phyloP scores from a whole-genome alignment of 2,113 vertebrate species.

The Lampris incognitus region DNA sequence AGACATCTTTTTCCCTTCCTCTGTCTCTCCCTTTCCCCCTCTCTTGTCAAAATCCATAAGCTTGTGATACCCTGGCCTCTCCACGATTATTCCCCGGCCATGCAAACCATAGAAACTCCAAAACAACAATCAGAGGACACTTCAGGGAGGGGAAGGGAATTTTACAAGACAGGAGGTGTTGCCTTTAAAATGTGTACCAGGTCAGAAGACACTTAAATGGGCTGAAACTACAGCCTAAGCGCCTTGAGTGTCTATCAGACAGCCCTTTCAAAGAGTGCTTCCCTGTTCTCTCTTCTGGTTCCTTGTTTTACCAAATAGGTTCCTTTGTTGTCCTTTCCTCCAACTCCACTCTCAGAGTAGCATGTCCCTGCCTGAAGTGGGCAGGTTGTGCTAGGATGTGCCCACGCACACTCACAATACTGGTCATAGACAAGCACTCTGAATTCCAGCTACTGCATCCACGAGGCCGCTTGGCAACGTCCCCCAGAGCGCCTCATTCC shows the following conservation, averaged over 20 bases:
- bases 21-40: constrained; percentile 96
- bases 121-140: constrained; percentile 75
- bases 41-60: constrained; percentile 99
- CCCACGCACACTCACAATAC: constrained; percentile 63
- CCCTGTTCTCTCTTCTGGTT: constrained; percentile 42
- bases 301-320: constrained; percentile 36
- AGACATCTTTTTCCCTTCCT: constrained; percentile 97
- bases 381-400: constrained; percentile 71
- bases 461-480: constrained; percentile 75
- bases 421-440: constrained; percentile 70
- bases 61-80: constrained; percentile 99
- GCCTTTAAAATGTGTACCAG: constrained; percentile 50
- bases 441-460: constrained; percentile 78
- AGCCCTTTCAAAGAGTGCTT: constrained; percentile 34
- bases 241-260: constrained; percentile 27
- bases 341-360: constrained; percentile 65
- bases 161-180: constrained; percentile 61
- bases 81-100: constrained; percentile 97
- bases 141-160: constrained; percentile 58
- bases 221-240: constrained; percentile 40
- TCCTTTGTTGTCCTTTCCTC: constrained; percentile 45
- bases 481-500: constrained; percentile 75
- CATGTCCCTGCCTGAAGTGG: constrained; percentile 66
- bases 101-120: constrained; percentile 89
- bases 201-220: constrained; percentile 52